Base-by-base conservation (phyloP, 2,888 invertebrate genomes). In the Pyralis farinalis region DNA sequence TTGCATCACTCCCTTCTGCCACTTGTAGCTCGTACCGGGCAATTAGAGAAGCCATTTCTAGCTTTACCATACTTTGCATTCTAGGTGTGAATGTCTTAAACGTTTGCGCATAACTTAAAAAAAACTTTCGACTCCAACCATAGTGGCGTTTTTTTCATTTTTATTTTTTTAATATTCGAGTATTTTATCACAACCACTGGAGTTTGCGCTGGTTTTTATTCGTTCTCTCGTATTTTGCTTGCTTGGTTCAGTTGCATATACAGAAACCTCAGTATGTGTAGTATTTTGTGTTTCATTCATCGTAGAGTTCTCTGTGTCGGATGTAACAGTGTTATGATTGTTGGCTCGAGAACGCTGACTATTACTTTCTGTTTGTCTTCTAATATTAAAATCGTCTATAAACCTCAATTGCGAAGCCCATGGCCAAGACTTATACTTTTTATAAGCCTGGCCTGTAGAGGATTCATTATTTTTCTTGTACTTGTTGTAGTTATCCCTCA, bases 21-120 rank as follows among this genome's bases (percentile, higher is more conserved):
- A 43, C 34, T 43, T 43, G 42, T 38, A 43, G 34, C 34, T 43
- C 43, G 32, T 43, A 43, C 35, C 38, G 38, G 38, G 38, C 43
- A 43, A 43, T 38, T 7, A 43, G 35, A 35, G 39, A 31, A 34
- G 43, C 43, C 28, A 39, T 43, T 43, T 43, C 25, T 39, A 43
- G 43, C 28, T 43, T 43, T 34, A 43, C 31, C 42, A 43, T 43
- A 43, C 42, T 43, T 34, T 43, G 42, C 39, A 43, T 39, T 38
- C 31, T 38, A 38, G 34, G 43, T 38, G 43, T 29, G 25, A 39
- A 35, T 38, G 38, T 39, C 43, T 44, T 41, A 37, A 40, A 44
- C 16, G 16, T 16, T 16, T 16, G 38, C 11, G 40, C 43, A 41
- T 46, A 46, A 37, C 46, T 44, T 40, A 16, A 16, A 16, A 16